Conservation (phyloP, 2,113 vertebrate genomes). For the Pionites leucogaster region DNA sequence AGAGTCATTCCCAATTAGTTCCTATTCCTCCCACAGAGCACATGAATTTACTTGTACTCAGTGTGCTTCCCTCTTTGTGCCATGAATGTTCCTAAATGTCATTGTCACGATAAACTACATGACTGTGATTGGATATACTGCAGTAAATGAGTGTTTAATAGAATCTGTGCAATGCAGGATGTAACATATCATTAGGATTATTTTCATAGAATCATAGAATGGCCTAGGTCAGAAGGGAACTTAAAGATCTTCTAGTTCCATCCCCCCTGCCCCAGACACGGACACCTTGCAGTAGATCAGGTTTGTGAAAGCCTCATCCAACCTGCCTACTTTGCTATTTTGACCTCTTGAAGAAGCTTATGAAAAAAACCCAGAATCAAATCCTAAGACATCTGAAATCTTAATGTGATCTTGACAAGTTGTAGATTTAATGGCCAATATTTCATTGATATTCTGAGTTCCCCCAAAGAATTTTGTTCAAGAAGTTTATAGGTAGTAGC, state of each 20-base stretch:
- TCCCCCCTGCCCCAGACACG: neutral
- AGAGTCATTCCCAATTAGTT: neutral
- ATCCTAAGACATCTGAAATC: neutral
- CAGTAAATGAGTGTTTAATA: neutral
- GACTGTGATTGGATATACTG: neutral
- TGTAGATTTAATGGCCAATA: neutral
- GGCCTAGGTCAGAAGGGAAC: neutral
- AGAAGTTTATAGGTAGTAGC: neutral
- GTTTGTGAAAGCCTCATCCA: neutral
- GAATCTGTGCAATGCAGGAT: neutral
- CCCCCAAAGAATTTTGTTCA: neutral
- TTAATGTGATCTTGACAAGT: neutral
- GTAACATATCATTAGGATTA: neutral
- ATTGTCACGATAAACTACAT: neutral
- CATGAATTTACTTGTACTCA: neutral
- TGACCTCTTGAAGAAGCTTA: neutral
- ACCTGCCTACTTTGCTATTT: neutral
- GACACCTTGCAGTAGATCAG: neutral
- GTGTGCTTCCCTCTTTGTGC: neutral
- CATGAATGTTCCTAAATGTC: neutral
- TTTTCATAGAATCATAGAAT: neutral
- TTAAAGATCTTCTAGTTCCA: neutral
- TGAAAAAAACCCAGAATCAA: rapidly evolving
- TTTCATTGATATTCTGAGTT: neutral
- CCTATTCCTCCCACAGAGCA: neutral